Evolutionary conservation across 2,888 invertebrate species (phyloP).

Genomic region (Salticus scenicus): DNA sequence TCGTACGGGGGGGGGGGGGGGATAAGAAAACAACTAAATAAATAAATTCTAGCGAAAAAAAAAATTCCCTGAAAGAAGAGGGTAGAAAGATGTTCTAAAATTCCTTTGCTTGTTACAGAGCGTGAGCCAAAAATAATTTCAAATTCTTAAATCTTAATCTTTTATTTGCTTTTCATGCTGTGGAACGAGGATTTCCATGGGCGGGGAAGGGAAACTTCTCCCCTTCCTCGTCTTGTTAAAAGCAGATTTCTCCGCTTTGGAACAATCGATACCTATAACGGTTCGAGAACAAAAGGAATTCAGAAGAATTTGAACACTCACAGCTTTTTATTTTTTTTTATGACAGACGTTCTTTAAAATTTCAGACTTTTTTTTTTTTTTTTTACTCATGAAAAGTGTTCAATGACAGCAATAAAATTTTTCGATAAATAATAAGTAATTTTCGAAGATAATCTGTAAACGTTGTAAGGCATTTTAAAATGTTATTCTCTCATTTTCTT

Average conservation of each 20-base stretch:
- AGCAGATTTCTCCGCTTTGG: conserved; percentile 43
- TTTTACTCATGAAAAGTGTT: too few species aligned
- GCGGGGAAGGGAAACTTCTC: not conserved
- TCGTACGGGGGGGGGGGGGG: conserved; percentile 3
- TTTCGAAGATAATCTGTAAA: too few species aligned
- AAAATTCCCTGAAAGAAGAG: not conserved
- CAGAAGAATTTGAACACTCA: not conserved
- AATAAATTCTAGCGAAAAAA: not conserved
- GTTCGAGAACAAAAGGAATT: not conserved
- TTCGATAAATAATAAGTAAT: too few species aligned
- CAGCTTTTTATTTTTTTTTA: not conserved
- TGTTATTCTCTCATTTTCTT: too few species aligned
- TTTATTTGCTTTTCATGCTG: conserved; percentile 58
- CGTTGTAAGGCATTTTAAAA: too few species aligned
- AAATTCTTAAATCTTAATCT: conserved; percentile 64
- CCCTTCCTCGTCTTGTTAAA: conserved; percentile 44
- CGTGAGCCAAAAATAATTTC: conserved; percentile 61
- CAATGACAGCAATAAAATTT: too few species aligned
- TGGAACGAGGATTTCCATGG: conserved; percentile 20
- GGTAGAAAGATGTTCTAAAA: not conserved
- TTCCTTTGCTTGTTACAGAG: conserved; percentile 52
- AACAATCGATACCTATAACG: conserved; percentile 29
- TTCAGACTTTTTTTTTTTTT: not conserved
- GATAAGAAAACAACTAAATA: conserved; percentile 36
- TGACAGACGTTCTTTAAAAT: not conserved